Base-by-base conservation (phyloP, 2,113 vertebrate species). In the Zosterops lateralis region DNA sequence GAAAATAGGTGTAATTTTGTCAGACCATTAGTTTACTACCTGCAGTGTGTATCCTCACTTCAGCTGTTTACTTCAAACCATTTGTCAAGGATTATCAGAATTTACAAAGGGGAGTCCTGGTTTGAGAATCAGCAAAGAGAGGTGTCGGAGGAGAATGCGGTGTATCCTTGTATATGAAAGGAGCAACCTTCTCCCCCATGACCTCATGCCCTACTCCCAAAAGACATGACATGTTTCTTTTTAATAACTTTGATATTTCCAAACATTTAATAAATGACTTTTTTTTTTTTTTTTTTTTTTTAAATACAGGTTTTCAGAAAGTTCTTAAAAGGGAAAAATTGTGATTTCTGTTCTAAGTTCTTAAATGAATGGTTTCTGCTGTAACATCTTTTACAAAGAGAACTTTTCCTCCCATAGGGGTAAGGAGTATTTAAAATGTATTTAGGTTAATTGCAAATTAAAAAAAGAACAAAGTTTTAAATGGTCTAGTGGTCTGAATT, bases 371-470 rank as follows among this genome's bases (percentile, higher is more conserved):
- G 34, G 47, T 64, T 19, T 60, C 51, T 88, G 48, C 60, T 82
- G 28, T 86, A 92, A 84, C 54, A 75, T 92, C 60, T 68, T 89
- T 89, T 86, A 60, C 26, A 72, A 71, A 86, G 80, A 83, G 92
- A 84, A 77, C 77, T 94, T 92, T 89, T 84, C 12, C 12, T 95
- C 91, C 96, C 95, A 87, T 36, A 77, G 77, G 91, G 36, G 29
- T 78, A 89, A 77, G 45, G n/a, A 89, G 57, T 94, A 72, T 92
- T 95, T 95, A 85, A 67, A 92, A 96, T 93, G 48, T 93, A 95
- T 93, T 93, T 96, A 93, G 96, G 94, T 92, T 96, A 96, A 96
- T 96, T 96, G 94, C 92, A 90, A 90, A 90, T 93, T 96, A 95
- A 96, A 95, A 96, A 93, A 96, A 93, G 88, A 95, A 95, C 89